Evolutionary conservation across 2,888 invertebrate species (phyloP), one percentile per base, ranked within the genome.

Genomic region (Strigamia maritima): DNA sequence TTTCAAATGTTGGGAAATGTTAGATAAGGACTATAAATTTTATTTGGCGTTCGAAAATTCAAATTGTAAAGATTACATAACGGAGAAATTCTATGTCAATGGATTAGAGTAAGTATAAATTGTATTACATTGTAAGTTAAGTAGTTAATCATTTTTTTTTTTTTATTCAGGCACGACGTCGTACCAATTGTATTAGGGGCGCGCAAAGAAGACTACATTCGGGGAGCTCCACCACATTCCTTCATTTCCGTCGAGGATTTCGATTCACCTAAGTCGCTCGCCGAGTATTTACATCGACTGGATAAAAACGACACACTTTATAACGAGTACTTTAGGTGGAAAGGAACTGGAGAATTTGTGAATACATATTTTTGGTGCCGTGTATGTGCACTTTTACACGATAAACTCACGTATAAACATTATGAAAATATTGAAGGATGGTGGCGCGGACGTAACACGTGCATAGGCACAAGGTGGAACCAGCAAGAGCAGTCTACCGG

Each of bases 231-330:
- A 0, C 91, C 93, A 85, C 92, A 94, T 83, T 96, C 95, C 3
- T 98, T 93, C 87, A 93, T 98, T 80, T 97, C 98, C 87, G 95
- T 98, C 26, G 97, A 98, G 85, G 97, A 98, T 86, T 98, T 97
- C 86, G 91, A 91, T 38, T 92, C 93, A 26, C 93, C 97, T 0
- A 91, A 92, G 83, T 93, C 94, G 82, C 88, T 98, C 81, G 97
- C 97, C 49, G 90, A 91, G 38, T 97, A 97, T 87, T 89, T 98
- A 79, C 90, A 91, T 81, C 90, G 92, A 77, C 89, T 98, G 79
- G 96, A 97, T 86, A 89, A 90, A 82, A 93, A 98, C 86, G 95
- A 97, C 85, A 91, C 91, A 70, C 89, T 95, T 1, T 98, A 97
- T 87, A 97, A 98, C 87, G 93, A 95, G 35, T 98, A 98, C 86